A percentile compares a stretch with the other conserved stretches of the same genome.
Evolutionary conservation across 1,140 invertebrate genomes (phyloP).

Genomic region (Bursaphelenchus mucronatus): DNA sequence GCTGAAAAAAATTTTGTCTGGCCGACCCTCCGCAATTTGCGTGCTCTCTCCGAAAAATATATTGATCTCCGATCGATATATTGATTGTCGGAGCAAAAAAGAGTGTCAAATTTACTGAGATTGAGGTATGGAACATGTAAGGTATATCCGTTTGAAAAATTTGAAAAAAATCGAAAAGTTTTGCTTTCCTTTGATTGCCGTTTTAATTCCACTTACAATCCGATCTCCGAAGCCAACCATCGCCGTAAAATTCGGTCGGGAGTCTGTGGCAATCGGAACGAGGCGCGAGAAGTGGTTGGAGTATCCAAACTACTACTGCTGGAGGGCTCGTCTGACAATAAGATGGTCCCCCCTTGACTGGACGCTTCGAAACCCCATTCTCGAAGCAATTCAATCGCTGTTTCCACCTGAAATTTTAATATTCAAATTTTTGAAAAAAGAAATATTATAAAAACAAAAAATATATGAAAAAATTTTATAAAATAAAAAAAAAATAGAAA

Average conservation of each 20-base stretch:
- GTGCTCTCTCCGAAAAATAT: too few relatives aligned
- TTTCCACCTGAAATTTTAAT: constrained; percentile 72
- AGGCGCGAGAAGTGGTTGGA: constrained; percentile 24
- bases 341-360: not conserved
- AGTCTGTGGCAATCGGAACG: constrained; percentile 21
- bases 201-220: constrained; percentile 1
- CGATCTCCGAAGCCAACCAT: constrained; percentile 19
- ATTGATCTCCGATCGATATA: too few relatives aligned
- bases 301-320: not conserved
- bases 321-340: not conserved
- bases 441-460: constrained; percentile 37
- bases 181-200: too few relatives aligned
- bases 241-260: constrained; percentile 10
- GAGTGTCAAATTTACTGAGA: too few relatives aligned
- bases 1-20: too few relatives aligned
- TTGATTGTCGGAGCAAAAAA: too few relatives aligned
- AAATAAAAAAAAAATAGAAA: constrained; percentile 19
- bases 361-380: constrained; percentile 47
- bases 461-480: constrained; percentile 5
- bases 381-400: constrained; percentile 30
- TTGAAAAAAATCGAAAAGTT: too few relatives aligned
- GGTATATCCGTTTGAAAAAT: too few relatives aligned
- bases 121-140: too few relatives aligned
- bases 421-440: constrained; percentile 96
- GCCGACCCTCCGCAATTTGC: too few relatives aligned